A percentile compares a stretch with the other conserved stretches of the same genome.
Evolutionary conservation across 23 tunicate species (phyloP).

Genomic region (Trididemnum miniatum): DNA sequence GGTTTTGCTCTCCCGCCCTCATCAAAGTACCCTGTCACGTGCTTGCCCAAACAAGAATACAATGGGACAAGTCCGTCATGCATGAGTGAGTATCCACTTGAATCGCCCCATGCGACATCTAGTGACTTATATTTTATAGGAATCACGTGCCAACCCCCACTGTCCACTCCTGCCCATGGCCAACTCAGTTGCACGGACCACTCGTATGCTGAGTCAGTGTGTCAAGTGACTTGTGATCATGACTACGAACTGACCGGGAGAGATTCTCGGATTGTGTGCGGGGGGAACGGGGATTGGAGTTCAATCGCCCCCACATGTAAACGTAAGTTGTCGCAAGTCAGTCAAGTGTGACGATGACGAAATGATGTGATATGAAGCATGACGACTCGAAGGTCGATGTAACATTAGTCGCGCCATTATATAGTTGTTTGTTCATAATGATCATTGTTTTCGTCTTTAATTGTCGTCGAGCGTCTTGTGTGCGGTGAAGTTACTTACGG

Average conservation of each 20-base stretch:
- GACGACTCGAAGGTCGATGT: too few relatives aligned
- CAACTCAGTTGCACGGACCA: slow-evolving; percentile 40
- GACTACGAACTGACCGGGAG: slow-evolving; percentile 50
- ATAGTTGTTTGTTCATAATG: too few relatives aligned
- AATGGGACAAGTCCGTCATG: slow-evolving; percentile 57
- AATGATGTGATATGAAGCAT: too few relatives aligned
- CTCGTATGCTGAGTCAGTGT: slow-evolving; percentile 44
- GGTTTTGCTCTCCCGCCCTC: slow-evolving; percentile 53
- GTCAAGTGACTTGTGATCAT: slow-evolving; percentile 60
- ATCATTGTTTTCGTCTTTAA: too few relatives aligned
- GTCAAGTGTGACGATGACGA: too few relatives aligned
- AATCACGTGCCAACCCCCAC: slow-evolving; percentile 35
- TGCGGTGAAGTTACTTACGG: too few relatives aligned
- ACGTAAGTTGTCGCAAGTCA: slow-evolving; percentile 64
- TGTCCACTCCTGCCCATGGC: slow-evolving; percentile 48
- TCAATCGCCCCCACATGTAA: slow-evolving; percentile 46
- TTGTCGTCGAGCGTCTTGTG: too few relatives aligned
- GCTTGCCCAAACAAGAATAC: slow-evolving; percentile 66
- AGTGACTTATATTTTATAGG: slow-evolving; percentile 54
- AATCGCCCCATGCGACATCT: too few relatives aligned
- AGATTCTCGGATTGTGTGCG: slow-evolving; percentile 28
- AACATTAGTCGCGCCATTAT: too few relatives aligned
- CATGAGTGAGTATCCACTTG: slow-evolving; percentile 52
- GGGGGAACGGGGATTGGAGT: slow-evolving; percentile 40
- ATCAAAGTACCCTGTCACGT: slow-evolving; percentile 29